A percentile compares a stretch with the other conserved stretches of the same genome.
phyloP scores from a whole-genome alignment of 2,797 vertebrate genomes.

The Myoxocephalus aenaeus region DNA sequence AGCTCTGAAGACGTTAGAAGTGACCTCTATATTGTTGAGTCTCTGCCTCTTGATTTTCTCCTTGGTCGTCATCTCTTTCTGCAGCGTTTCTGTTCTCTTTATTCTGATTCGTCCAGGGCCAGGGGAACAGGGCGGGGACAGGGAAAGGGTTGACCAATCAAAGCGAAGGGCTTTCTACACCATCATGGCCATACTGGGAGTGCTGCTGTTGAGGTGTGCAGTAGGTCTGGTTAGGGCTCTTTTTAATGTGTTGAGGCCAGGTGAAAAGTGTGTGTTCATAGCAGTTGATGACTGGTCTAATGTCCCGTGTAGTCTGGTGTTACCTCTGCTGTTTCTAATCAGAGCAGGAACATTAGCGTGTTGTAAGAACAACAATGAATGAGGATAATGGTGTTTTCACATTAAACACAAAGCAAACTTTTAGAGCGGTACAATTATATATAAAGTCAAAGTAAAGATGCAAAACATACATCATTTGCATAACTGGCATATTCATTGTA shows the following conservation, averaged over 20 bases:
- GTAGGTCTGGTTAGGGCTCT: too few species aligned
- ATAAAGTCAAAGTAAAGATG: too few species aligned
- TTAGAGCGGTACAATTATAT: too few species aligned
- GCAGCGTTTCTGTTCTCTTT: constrained; percentile 32
- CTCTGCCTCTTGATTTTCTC: accelerated
- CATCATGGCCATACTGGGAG: constrained; percentile 12
- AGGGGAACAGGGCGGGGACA: neutral
- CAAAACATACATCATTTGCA: too few species aligned
- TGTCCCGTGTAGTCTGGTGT: neutral
- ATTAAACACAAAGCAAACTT: too few species aligned
- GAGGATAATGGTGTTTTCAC: neutral
- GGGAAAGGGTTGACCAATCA: neutral
- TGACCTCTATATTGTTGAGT: accelerated
- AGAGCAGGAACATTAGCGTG: constrained; percentile 1
- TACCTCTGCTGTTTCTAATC: constrained; percentile 49
- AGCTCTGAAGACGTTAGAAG: accelerated
- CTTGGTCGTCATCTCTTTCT: neutral
- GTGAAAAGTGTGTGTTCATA: accelerated
- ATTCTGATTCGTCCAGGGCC: constrained; percentile 47
- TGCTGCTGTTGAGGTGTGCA: neutral
- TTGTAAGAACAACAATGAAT: too few species aligned
- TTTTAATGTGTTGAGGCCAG: too few species aligned
- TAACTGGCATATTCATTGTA: too few species aligned
- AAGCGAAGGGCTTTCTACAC: constrained; percentile 19
- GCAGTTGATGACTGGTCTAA: accelerated